Evolutionary conservation across 1,140 invertebrate genomes (phyloP).

Genomic region (Nephila pilipes): DNA sequence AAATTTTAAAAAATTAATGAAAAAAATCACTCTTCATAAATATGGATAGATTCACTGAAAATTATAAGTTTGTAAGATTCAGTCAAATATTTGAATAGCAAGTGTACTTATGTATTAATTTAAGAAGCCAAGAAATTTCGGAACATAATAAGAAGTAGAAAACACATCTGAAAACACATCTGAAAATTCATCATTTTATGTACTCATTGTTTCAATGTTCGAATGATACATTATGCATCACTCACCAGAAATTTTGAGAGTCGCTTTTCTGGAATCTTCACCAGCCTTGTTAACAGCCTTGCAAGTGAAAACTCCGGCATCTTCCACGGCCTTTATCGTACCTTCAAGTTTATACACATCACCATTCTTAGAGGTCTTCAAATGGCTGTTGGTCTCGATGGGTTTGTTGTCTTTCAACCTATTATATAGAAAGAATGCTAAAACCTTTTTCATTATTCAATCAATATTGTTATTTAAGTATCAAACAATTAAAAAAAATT

Average conservation of each 20-base stretch:
- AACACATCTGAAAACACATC: too few relatives aligned
- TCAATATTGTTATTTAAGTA: too few relatives aligned
- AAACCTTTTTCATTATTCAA: too few relatives aligned
- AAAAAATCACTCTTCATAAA: too few relatives aligned
- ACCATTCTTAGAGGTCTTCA: constrained; percentile 75
- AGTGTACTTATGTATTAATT: too few relatives aligned
- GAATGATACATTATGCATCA: not conserved
- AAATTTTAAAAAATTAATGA: too few relatives aligned
- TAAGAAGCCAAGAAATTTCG: too few relatives aligned
- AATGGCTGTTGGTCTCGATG: not conserved
- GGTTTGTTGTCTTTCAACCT: constrained; percentile 68
- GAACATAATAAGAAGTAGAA: not conserved
- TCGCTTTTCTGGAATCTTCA: constrained; percentile 59
- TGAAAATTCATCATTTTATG: too few relatives aligned
- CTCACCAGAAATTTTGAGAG: constrained; percentile 56
- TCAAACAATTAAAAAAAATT: too few relatives aligned
- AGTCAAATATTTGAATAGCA: too few relatives aligned
- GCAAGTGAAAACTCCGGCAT: constrained; percentile 84
- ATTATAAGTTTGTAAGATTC: too few relatives aligned
- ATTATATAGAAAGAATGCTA: not conserved
- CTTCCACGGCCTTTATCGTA: constrained; percentile 83
- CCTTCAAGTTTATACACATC: constrained; percentile 83
- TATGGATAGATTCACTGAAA: too few relatives aligned
- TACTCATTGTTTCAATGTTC: not conserved
- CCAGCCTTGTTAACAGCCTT: constrained; percentile 83